Conservation (phyloP, 2,113 vertebrate species). For the Sinocyclocheilus rhinocerous region DNA sequence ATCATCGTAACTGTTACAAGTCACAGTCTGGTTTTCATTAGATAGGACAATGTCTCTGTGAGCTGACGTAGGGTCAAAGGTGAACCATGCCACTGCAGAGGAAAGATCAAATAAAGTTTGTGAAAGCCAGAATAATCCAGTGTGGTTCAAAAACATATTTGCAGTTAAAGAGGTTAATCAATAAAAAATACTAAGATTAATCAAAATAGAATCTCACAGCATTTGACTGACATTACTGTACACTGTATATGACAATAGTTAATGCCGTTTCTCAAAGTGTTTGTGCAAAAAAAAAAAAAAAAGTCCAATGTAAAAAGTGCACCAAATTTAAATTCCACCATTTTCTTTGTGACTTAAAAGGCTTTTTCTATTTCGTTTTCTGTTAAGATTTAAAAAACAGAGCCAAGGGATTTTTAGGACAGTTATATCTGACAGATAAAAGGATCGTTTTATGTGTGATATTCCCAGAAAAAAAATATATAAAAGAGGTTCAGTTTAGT, state of each 20-base stretch:
- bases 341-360: not conserved
- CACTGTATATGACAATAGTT: not conserved
- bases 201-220: not conserved
- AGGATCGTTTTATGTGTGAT: not conserved
- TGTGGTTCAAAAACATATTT: slow-evolving; percentile 5
- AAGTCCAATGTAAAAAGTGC: not conserved
- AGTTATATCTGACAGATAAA: not conserved
- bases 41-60: slow-evolving; percentile 94
- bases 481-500: not conserved
- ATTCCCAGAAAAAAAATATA: not conserved
- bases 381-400: not conserved
- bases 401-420: not conserved
- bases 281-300: no score
- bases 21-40: slow-evolving; percentile 93
- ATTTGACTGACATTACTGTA: not conserved
- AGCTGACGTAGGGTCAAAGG: slow-evolving; percentile 91
- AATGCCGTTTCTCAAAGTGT: not conserved
- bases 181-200: not conserved
- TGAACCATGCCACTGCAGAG: slow-evolving; percentile 93
- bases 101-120: not conserved
- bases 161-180: not conserved
- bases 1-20: slow-evolving; percentile 95
- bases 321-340: not conserved
- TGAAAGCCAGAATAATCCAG: not conserved
- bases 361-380: not conserved